Base-by-base conservation (phyloP, 2,113 vertebrate genomes). In the Onychostoma macrolepis region DNA sequence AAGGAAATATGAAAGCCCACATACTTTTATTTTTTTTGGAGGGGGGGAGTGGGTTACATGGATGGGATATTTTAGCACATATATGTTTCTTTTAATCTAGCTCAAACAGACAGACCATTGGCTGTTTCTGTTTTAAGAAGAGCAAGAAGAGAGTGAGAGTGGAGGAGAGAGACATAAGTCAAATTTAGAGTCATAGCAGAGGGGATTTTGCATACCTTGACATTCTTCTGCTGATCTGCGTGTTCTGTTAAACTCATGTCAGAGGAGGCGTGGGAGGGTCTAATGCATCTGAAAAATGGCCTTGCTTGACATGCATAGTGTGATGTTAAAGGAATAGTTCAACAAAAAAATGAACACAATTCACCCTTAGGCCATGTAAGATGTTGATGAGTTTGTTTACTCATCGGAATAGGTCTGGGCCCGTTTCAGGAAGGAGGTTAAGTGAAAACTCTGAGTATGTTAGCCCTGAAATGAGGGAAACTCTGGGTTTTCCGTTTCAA, bases 141-240 rank as follows among this genome's bases (percentile, higher is more conserved):
- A 56, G 15, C 9, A 21, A 79, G 8, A 3, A 33, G 15, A 65
- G 8, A 63, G 33, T 38, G 79, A 26, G 56, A 63, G 43, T 77
- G 43, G 3, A 75, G 24, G 13, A 81, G 11, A 19, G 43, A 83
- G 65, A 56, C 43, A 30, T n/a, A 36, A 50, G 21, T 72, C 28
- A 56, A 17, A 83, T 53, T 83, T 83, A 33, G 21, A 90, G 85
- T 89, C 87, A 91, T 89, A 90, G 92, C 86, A 87, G 85, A 84
- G 56, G 71, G 53, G 63, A 85, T 89, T 90, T 36, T 92, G 91
- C 90, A 91, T 91, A 93, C 85, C 74, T 80, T 72, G 87, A 72
- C 38, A 56, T 61, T 77, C 87, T 92, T 91, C 56, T 80, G 63
- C 10, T 87, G 19, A 38, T 83, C 26, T 24, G 61, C 8, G 7